These are phyloP conservation scores for Scortum barcoo DNA, from an alignment of 2,113 vertebrate genomes.

Conservation along the genomic window DNA sequence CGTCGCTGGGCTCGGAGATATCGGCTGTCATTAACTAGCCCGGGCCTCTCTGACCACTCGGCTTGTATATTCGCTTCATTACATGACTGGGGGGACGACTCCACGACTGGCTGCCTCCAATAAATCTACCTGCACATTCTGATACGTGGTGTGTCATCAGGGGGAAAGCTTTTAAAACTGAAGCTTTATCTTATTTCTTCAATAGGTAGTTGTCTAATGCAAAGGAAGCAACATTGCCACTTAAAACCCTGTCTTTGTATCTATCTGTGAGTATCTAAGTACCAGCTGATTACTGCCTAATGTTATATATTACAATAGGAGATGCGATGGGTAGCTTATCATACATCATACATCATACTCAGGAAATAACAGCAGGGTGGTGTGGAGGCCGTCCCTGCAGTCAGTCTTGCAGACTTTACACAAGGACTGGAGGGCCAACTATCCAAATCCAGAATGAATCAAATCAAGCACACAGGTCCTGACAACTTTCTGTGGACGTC, in stretches of 20 bases:
- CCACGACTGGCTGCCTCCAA: constrained; percentile 74
- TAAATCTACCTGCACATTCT: constrained; percentile 81
- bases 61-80: constrained; percentile 81
- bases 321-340: not conserved
- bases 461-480: not conserved
- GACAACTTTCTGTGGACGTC: not conserved
- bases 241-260: constrained; percentile 10
- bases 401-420: not conserved
- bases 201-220: constrained; percentile 41
- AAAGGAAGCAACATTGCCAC: constrained; percentile 25
- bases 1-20: constrained; percentile 62
- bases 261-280: not conserved
- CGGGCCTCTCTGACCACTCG: constrained; percentile 80
- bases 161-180: constrained; percentile 59
- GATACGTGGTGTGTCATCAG: constrained; percentile 67
- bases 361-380: not conserved
- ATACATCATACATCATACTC: constrained; percentile 16
- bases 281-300: not conserved
- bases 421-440: too few species aligned
- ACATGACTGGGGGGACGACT: constrained; percentile 64
- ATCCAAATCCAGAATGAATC: not conserved
- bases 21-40: constrained; percentile 80
- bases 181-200: constrained; percentile 56
- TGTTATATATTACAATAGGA: not conserved
- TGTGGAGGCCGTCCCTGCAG: not conserved